Percentiles rank a stretch among this genome's conserved stretches.
Evolutionary conservation across 2,888 invertebrate species (phyloP).

Genomic region (Lithosia quadra): DNA sequence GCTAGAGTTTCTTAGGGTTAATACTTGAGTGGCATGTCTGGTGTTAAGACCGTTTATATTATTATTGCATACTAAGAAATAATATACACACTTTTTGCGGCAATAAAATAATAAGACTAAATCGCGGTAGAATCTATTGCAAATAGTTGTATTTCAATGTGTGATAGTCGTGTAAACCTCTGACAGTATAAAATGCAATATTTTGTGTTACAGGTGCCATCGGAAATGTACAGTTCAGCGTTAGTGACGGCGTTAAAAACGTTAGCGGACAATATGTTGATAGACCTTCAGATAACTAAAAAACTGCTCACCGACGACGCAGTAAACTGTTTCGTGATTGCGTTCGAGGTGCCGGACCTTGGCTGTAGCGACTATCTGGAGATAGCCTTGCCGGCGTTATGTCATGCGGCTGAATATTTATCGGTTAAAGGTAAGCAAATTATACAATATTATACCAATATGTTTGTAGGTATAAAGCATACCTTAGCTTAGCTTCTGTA

Average conservation of each 20-base stretch:
- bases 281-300: slow-evolving; percentile 89
- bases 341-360: slow-evolving; percentile 92
- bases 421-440: slow-evolving; percentile 85
- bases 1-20: too few relatives aligned
- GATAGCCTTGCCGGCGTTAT: slow-evolving; percentile 92
- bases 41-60: too few relatives aligned
- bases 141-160: too few relatives aligned
- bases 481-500: too few relatives aligned
- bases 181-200: too few relatives aligned
- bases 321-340: slow-evolving; percentile 89
- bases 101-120: too few relatives aligned
- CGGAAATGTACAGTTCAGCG: slow-evolving; percentile 86
- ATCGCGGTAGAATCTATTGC: too few relatives aligned
- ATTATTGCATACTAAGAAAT: not conserved
- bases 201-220: slow-evolving; percentile 73
- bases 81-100: too few relatives aligned
- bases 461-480: not conserved
- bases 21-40: too few relatives aligned
- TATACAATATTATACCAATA: not conserved
- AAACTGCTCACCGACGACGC: slow-evolving; percentile 84
- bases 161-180: too few relatives aligned
- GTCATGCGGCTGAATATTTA: slow-evolving; percentile 91
- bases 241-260: slow-evolving; percentile 92
- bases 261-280: slow-evolving; percentile 90
- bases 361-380: slow-evolving; percentile 94